phyloP scores from a whole-genome alignment of 2,888 invertebrate genomes.

The Petrophora chlorosata region DNA sequence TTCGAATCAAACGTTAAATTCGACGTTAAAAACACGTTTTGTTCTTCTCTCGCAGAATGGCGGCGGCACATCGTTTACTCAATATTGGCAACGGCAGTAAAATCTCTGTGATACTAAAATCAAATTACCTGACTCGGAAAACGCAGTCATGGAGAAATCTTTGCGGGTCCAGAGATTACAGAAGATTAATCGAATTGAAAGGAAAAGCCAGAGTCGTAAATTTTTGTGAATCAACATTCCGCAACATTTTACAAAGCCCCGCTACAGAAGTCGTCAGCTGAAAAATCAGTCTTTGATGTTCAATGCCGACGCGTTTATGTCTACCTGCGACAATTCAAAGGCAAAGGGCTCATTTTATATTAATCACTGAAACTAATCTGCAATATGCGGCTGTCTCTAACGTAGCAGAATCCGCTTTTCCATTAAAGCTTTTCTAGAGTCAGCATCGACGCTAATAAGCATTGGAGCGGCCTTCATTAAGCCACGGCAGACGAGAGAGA shows the following conservation, averaged over 20 bases:
- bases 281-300: slow-evolving; percentile 45
- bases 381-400: slow-evolving; percentile 51
- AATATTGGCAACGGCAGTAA: slow-evolving; percentile 33
- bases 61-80: slow-evolving; percentile 25
- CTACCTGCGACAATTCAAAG: slow-evolving; percentile 41
- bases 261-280: slow-evolving; percentile 36
- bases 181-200: slow-evolving; percentile 37
- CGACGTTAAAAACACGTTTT: slow-evolving; percentile 33
- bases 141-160: slow-evolving; percentile 38
- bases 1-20: slow-evolving; percentile 33
- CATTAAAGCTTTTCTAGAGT: slow-evolving; percentile 58
- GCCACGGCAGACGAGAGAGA: slow-evolving; percentile 51
- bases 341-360: slow-evolving; percentile 38
- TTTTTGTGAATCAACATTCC: slow-evolving; percentile 37
- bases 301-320: slow-evolving; percentile 39
- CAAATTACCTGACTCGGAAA: slow-evolving; percentile 38
- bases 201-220: slow-evolving; percentile 32
- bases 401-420: slow-evolving; percentile 57
- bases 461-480: slow-evolving; percentile 70
- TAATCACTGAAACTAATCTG: slow-evolving; percentile 55
- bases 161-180: slow-evolving; percentile 38
- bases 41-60: slow-evolving; percentile 16
- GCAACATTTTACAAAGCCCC: slow-evolving; percentile 34
- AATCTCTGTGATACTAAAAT: slow-evolving; percentile 36
- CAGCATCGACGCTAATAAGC: slow-evolving; percentile 68